phyloP scores from a whole-genome alignment of 2,113 vertebrate genomes.

The Mustela lutreola region DNA sequence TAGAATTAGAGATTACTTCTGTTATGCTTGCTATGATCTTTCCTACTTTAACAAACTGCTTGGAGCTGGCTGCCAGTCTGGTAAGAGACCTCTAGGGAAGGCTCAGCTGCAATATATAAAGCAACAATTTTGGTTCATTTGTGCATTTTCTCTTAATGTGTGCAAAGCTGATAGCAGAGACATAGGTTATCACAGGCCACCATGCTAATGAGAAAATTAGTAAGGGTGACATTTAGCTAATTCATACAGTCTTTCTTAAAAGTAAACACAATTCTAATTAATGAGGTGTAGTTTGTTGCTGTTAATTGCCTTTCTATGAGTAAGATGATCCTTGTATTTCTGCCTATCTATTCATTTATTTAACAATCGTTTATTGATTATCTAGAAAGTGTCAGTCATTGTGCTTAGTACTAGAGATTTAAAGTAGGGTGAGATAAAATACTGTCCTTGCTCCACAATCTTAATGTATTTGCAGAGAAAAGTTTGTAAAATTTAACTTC shows the following conservation, averaged over 20 bases:
- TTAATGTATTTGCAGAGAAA: background rate
- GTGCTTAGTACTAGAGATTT: background rate
- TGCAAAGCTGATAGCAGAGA: background rate
- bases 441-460: background rate
- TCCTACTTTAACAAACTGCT: background rate
- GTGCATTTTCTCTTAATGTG: background rate
- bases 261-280: constrained; percentile 5
- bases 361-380: background rate
- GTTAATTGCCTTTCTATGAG: background rate
- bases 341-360: background rate
- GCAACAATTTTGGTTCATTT: background rate
- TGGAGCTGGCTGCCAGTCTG: background rate
- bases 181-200: background rate
- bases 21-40: background rate
- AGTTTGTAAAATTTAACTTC: background rate
- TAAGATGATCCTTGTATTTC: background rate
- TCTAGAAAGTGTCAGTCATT: background rate
- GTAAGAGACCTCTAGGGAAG: background rate
- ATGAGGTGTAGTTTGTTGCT: background rate
- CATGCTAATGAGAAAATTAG: constrained; percentile 32
- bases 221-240: constrained; percentile 43
- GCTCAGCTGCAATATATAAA: background rate
- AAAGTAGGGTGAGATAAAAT: background rate
- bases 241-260: constrained; percentile 56
- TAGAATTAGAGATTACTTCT: background rate